These are phyloP conservation scores for Myotis davidii DNA, from an alignment of 2,113 vertebrate genomes.

Conservation along the genomic window DNA sequence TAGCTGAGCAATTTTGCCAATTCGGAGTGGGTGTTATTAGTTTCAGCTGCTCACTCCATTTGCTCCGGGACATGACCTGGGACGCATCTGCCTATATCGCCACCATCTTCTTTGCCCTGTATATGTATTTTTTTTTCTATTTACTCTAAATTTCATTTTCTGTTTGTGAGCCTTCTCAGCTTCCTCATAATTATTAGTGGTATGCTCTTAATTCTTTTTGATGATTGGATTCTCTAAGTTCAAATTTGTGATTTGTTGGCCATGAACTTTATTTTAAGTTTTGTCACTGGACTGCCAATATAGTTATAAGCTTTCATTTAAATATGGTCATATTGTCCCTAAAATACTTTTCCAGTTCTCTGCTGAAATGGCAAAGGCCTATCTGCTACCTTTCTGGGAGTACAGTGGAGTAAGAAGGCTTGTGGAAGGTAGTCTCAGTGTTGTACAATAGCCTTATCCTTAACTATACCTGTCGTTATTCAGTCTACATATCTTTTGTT, in stretches of 20 bases:
- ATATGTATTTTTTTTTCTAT: too few relatives aligned
- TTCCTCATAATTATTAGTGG: background rate
- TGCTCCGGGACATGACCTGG: too few relatives aligned
- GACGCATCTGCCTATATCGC: too few relatives aligned
- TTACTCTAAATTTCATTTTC: background rate
- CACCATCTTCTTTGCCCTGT: too few relatives aligned
- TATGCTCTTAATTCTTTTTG: background rate
- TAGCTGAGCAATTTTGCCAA: too few relatives aligned
- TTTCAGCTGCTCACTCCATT: too few relatives aligned
- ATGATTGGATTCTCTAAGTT: background rate
- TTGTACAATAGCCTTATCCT: background rate
- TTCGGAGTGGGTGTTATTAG: too few relatives aligned
- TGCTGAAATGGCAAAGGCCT: background rate
- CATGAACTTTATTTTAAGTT: slow-evolving; percentile 23
- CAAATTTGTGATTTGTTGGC: background rate
- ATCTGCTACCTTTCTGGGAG: background rate
- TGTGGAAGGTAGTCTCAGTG: background rate
- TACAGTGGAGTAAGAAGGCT: background rate
- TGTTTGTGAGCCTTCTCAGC: background rate
- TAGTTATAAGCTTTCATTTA: background rate
- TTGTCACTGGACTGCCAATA: background rate
- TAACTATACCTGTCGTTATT: background rate
- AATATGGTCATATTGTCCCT: background rate
- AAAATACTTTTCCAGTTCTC: background rate
- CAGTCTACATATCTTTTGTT: slow-evolving; percentile 3